Base-by-base conservation (phyloP, 2,797 vertebrate genomes). In the Ctenochaetus hawaiiensis region DNA sequence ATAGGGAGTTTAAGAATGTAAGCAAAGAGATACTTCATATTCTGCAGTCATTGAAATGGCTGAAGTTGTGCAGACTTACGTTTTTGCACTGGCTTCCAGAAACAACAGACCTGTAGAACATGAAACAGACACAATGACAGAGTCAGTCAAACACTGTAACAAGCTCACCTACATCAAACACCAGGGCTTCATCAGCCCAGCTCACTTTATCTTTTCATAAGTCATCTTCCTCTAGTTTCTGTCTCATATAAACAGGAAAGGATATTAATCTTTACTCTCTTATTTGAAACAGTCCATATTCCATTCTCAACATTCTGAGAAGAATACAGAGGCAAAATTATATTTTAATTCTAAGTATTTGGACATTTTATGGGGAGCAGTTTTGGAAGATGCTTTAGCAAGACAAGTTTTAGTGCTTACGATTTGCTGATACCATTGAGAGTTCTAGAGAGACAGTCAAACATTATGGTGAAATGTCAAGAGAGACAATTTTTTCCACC, bases 11-110 rank as follows among this genome's bases (percentile, higher is more conserved):
- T 6, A 0, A 62, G 57, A 41, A 59, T 30, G 30, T 34, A 17
- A 49, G 39, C 18, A 3, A 13, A 20, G 2, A 10, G 39, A 52
- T 1, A 2, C 54, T 49, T 67, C 39, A 34, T 4, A 26, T 48
- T 76, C 10, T 17, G 48, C 43, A 18, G 62, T 26, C 23, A 3
- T 13, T 53, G n/a, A 44, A 44, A 52, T 2, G 6, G 8, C 18
- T 63, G 23, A 69, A 52, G 51, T 13, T 49, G 23, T 17, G 63
- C 73, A 70, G n/a, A 97, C 98, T 98, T 96, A 99, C 98, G 98
- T 99, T 96, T 99, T 99, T 90, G 98, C 98, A 81, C 98, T 99
- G 74, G 98, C 98, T 95, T 99, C 98, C 83, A 99, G 96, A 91
- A 99, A 99, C 94, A 99, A 93, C 90, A 99, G 96, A 88, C 98